These are phyloP conservation scores for Coleophora flavipennella DNA, from an alignment of 2,888 invertebrate genomes.

Conservation along the genomic window DNA sequence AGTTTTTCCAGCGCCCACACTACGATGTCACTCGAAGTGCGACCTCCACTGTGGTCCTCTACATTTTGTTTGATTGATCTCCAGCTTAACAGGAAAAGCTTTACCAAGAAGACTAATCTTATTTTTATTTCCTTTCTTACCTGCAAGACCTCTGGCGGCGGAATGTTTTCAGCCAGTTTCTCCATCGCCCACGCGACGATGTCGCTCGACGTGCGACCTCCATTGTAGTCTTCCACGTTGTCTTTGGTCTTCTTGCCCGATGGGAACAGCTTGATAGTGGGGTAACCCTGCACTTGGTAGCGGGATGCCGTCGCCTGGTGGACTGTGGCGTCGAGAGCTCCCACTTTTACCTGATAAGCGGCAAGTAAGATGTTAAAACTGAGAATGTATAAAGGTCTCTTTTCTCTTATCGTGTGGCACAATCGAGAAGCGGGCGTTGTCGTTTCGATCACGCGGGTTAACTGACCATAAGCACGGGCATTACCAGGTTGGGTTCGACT, in stretches of 20 bases:
- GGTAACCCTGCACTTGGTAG: constrained; percentile 94
- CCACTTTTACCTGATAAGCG: constrained; percentile 80
- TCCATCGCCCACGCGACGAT: constrained; percentile 93
- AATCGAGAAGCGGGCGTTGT: no score
- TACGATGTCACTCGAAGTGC: constrained; percentile 92
- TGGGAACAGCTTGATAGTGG: constrained; percentile 94
- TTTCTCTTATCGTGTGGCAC: no score
- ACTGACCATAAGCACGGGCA: no score
- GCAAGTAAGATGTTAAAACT: background rate
- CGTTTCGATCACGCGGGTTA: no score
- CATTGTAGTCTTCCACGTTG: constrained; percentile 88
- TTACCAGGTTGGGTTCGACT: no score
- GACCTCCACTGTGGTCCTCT: constrained; percentile 93
- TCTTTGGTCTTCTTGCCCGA: constrained; percentile 80
- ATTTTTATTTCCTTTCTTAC: constrained; percentile 35
- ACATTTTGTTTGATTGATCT: constrained; percentile 46
- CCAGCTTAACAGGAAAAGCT: no score
- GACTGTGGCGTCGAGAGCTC: constrained; percentile 96
- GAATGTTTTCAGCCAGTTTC: constrained; percentile 87
- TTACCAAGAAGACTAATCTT: no score
- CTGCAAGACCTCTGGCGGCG: constrained; percentile 92
- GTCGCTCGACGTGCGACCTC: constrained; percentile 90
- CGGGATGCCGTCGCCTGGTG: constrained; percentile 86
- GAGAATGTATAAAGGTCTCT: no score
- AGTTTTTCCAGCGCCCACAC: constrained; percentile 90